phyloP scores from a whole-genome alignment of 2,888 invertebrate genomes.

The Caenorhabditis panamensis region DNA sequence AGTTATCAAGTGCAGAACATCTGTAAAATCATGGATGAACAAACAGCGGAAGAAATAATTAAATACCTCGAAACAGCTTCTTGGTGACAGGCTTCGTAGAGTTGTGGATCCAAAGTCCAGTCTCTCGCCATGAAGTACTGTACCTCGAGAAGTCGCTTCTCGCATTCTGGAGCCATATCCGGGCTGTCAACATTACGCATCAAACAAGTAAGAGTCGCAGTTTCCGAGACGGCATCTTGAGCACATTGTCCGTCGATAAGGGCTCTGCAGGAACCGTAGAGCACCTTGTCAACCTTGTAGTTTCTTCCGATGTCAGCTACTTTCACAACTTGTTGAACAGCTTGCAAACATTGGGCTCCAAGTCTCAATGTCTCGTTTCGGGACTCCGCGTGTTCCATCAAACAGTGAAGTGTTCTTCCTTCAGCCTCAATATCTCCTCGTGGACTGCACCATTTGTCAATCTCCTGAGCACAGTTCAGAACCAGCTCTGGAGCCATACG shows the following conservation, averaged over 20 bases:
- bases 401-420: constrained; percentile 93
- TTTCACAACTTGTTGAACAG: constrained; percentile 68
- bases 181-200: constrained; percentile 90
- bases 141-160: constrained; percentile 91
- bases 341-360: constrained; percentile 74
- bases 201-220: constrained; percentile 89
- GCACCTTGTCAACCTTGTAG: constrained; percentile 89
- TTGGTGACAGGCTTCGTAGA: constrained; percentile 91
- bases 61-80: constrained; percentile 85
- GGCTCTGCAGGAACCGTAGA: constrained; percentile 76
- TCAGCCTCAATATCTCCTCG: constrained; percentile 84
- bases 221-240: constrained; percentile 77
- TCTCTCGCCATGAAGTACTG: constrained; percentile 97
- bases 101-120: constrained; percentile 91
- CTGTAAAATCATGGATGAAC: constrained; percentile 35
- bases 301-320: constrained; percentile 92
- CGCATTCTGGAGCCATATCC: constrained; percentile 91
- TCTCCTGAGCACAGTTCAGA: constrained; percentile 86
- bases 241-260: constrained; percentile 81
- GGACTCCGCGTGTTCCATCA: constrained; percentile 85
- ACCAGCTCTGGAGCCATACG: constrained; percentile 94
- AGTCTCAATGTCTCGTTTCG: constrained; percentile 73
- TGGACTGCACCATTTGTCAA: constrained; percentile 84
- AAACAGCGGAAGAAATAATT: background rate
- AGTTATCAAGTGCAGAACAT: constrained; percentile 78